Percentiles rank a stretch among this genome's conserved stretches.
These are phyloP conservation scores for Zosterops lateralis DNA, from an alignment of 2,113 vertebrate genomes.

Conservation along the genomic window DNA sequence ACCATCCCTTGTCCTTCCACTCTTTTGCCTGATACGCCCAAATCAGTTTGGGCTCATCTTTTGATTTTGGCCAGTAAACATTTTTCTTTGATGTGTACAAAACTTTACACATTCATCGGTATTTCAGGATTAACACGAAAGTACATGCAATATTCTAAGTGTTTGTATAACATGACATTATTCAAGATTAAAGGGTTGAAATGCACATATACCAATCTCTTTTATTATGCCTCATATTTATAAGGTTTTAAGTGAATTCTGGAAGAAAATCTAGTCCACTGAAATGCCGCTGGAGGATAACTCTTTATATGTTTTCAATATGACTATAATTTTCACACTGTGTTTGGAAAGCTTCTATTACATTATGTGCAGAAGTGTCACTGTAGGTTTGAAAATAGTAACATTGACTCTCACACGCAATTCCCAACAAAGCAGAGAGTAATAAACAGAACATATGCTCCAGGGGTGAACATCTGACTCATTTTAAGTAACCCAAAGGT, in stretches of 20 bases:
- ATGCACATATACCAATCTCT: neutral
- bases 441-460: neutral
- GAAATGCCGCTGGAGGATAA: neutral
- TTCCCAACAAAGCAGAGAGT: neutral
- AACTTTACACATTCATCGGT: neutral
- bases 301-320: neutral
- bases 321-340: neutral
- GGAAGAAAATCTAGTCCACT: neutral
- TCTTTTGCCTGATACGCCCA: neutral
- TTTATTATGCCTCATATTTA: neutral
- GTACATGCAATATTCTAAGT: neutral
- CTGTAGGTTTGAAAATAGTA: neutral
- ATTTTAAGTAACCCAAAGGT: neutral
- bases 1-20: neutral
- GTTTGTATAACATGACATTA: neutral
- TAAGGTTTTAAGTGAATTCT: neutral
- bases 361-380: neutral
- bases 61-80: neutral
- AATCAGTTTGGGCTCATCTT: neutral
- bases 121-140: neutral
- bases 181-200: neutral
- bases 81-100: neutral
- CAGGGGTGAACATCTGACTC: neutral
- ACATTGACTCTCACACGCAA: neutral
- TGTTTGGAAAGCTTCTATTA: neutral